These are phyloP conservation scores for Cyprinodon brontotheroides DNA, from an alignment of 2,113 vertebrate genomes.

Conservation along the genomic window DNA sequence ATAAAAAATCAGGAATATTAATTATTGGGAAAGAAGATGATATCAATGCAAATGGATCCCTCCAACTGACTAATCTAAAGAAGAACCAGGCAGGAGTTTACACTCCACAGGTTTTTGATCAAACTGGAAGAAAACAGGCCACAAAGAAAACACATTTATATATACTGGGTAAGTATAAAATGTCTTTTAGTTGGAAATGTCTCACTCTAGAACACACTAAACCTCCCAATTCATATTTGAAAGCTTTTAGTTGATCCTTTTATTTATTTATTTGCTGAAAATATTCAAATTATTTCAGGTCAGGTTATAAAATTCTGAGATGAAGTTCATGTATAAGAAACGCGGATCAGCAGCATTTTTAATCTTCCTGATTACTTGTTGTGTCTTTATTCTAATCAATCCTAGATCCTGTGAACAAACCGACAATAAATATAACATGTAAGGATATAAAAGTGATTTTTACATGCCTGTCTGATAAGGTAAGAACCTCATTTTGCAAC, in stretches of 20 bases:
- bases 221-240: too few species aligned
- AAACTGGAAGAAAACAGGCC: fast-evolving
- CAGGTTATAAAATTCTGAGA: too few species aligned
- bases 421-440: fast-evolving
- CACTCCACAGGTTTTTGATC: fast-evolving
- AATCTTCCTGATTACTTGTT: too few species aligned
- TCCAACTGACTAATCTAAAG: not conserved
- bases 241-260: too few species aligned
- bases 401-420: not conserved
- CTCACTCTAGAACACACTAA: too few species aligned
- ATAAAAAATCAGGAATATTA: fast-evolving
- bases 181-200: too few species aligned
- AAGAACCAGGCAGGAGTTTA: fast-evolving
- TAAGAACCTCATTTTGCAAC: slow-evolving; percentile 13
- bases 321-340: too few species aligned
- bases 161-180: slow-evolving; percentile 17
- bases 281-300: too few species aligned
- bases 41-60: not conserved
- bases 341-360: not conserved
- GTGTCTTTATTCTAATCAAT: too few species aligned
- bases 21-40: fast-evolving
- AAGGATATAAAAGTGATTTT: fast-evolving
- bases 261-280: too few species aligned
- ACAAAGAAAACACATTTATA: fast-evolving
- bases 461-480: fast-evolving